Conservation (phyloP, 2,113 vertebrate genomes). For the Octodon degus region DNA sequence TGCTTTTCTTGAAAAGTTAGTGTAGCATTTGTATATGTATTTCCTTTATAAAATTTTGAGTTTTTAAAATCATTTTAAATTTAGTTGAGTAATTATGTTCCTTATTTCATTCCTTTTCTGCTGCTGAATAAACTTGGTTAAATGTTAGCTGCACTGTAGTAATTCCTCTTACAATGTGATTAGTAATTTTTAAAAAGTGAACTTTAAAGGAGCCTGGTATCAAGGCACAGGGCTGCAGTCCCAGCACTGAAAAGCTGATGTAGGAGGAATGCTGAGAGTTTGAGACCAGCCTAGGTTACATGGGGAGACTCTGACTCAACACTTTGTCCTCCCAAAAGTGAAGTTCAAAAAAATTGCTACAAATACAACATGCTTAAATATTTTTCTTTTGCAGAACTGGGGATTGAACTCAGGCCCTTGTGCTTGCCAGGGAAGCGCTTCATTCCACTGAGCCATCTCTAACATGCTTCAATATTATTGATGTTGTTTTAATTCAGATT, state of each 20-base stretch:
- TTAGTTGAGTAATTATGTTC: slow-evolving; percentile 39
- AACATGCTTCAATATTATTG: neutral
- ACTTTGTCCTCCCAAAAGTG: neutral
- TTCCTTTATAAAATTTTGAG: neutral
- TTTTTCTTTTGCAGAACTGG: too few species aligned
- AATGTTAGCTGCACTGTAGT: neutral
- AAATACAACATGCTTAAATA: neutral
- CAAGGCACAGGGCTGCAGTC: neutral
- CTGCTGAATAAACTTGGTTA: neutral
- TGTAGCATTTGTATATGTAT: neutral
- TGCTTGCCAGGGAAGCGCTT: too few species aligned
- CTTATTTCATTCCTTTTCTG: neutral
- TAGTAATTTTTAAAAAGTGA: slow-evolving; percentile 32
- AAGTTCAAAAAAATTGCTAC: neutral
- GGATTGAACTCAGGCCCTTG: too few species aligned
- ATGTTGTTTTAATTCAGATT: slow-evolving; percentile 35
- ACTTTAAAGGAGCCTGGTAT: neutral
- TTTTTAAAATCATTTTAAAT: slow-evolving; percentile 4
- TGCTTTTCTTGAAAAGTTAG: neutral
- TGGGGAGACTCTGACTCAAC: neutral
- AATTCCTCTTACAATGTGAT: slow-evolving; percentile 32
- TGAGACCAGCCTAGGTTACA: neutral
- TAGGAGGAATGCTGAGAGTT: neutral
- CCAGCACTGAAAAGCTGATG: neutral
- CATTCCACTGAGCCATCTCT: too few species aligned